These are phyloP conservation scores for Dendroctonus valens DNA, from an alignment of 1,140 invertebrate genomes.

Conservation along the genomic window DNA sequence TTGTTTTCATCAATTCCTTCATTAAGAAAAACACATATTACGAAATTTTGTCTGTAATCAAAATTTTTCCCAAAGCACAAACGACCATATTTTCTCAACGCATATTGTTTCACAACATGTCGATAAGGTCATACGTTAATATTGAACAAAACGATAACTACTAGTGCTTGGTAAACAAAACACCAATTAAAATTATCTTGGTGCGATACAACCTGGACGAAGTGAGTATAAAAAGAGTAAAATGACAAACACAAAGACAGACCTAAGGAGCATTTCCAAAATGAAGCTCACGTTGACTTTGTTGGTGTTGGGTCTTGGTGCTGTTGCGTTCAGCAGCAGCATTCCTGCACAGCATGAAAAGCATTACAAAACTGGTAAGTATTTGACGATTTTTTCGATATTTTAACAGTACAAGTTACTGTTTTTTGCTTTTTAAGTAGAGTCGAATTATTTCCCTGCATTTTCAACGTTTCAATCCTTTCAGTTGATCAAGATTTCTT, in stretches of 20 bases:
- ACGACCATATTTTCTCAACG: no score
- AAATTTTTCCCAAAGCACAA: no score
- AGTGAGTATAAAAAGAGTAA: slow-evolving; percentile 5
- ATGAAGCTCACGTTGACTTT: slow-evolving; percentile 37
- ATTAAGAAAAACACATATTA: no score
- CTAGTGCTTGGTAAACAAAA: background rate
- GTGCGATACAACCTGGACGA: slow-evolving; percentile 13
- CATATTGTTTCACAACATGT: no score
- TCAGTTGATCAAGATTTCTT: slow-evolving; percentile 49
- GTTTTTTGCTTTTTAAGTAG: background rate
- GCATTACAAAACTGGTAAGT: slow-evolving; percentile 39
- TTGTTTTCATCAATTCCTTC: no score
- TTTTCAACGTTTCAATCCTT: background rate
- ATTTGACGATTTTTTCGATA: background rate
- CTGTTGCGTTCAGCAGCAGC: slow-evolving; percentile 9
- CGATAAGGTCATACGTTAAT: no score
- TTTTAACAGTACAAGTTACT: background rate
- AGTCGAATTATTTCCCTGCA: background rate
- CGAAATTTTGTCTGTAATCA: no score
- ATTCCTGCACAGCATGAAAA: slow-evolving; percentile 5
- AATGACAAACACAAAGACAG: no score
- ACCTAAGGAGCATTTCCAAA: slow-evolving; percentile 1
- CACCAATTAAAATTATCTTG: slow-evolving; percentile 17
- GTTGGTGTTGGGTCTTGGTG: slow-evolving; percentile 34
- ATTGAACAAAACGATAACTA: no score